Conservation (phyloP, 2,797 vertebrate species). For the Natrix natrix region DNA sequence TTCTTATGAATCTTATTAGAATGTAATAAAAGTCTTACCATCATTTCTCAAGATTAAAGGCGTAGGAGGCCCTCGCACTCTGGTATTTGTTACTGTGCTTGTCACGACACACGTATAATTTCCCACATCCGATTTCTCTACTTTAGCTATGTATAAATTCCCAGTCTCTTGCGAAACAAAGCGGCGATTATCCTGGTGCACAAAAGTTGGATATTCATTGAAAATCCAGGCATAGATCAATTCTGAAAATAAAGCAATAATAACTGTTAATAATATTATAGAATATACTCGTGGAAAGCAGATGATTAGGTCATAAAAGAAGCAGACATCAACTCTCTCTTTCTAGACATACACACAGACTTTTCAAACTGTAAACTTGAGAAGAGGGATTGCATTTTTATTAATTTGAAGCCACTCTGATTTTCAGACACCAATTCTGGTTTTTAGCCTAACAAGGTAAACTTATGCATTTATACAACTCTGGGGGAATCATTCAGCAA, state of each 20-base stretch:
- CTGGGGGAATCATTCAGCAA: background rate
- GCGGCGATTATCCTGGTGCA: conserved; percentile 90
- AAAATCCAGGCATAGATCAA: conserved; percentile 96
- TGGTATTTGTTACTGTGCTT: conserved; percentile 86
- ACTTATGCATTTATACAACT: background rate
- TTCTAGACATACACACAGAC: background rate
- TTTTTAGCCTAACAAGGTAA: background rate
- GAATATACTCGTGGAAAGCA: background rate
- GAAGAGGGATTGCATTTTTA: background rate
- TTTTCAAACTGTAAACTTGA: background rate
- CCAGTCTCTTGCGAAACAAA: conserved; percentile 97
- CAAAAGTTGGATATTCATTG: conserved; percentile 91
- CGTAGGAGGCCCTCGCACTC: conserved; percentile 89
- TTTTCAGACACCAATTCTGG: background rate
- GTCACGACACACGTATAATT: conserved; percentile 98
- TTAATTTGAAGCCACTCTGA: background rate
- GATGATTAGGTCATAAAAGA: background rate
- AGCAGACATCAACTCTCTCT: background rate
- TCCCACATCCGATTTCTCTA: conserved; percentile 92
- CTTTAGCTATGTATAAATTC: conserved; percentile 95
- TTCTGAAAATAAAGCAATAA: conserved; percentile 73
- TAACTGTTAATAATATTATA: background rate
- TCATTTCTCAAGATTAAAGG: conserved; percentile 92
- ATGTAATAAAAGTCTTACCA: conserved; percentile 73
- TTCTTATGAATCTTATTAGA: background rate